Evolutionary conservation across 2,797 vertebrate genomes (phyloP), one percentile per base, ranked within the genome.

Genomic region (Silurus lanzhouensis): DNA sequence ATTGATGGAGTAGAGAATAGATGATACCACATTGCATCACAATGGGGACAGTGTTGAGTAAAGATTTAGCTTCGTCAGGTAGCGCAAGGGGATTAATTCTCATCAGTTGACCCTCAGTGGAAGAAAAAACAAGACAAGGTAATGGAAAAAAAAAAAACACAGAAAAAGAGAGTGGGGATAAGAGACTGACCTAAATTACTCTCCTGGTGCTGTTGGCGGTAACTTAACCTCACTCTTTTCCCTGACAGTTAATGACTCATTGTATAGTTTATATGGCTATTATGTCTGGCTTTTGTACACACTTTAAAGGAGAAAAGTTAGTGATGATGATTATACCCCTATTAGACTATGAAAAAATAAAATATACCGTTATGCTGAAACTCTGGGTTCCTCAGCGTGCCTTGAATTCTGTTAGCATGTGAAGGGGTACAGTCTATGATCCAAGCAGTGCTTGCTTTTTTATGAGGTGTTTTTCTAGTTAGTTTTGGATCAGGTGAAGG

Each of bases 331-430:
- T 38, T 31, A 44, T 57, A 12, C 55, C 31, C 19, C 67, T 70
- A 77, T 31, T 76, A 46, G 66, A 83, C 44, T 66, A 67, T 60
- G 60, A 84, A 71, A 77, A 17, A 17, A 12, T 38, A 44, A 6
- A 55, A 15, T 81, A 15, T 87, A 93, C 96, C 94, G 75, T 96
- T 97, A 89, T 97, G 96, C 88, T 97, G 96, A 92, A 97, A 97
- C 88, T 97, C 96, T 31, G 96, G 94, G 91, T 96, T 90, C 86
- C 94, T 94, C 22, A 97, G 93, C 27, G 89, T 92, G 22, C 96
- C 96, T 64, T 95, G 95, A 92, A 97, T 97, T 74, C 94, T 93
- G 87, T 92, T 89, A 75, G 91, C 93, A 74, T 91, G 91, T 83
- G 82, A 89, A 3, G 88, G 80, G 86, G 89, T 82, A 82, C 27